A percentile compares a stretch with the other conserved stretches of the same genome.
Conservation (phyloP, 2,113 vertebrate genomes). For the Seriola quinqueradiata region DNA sequence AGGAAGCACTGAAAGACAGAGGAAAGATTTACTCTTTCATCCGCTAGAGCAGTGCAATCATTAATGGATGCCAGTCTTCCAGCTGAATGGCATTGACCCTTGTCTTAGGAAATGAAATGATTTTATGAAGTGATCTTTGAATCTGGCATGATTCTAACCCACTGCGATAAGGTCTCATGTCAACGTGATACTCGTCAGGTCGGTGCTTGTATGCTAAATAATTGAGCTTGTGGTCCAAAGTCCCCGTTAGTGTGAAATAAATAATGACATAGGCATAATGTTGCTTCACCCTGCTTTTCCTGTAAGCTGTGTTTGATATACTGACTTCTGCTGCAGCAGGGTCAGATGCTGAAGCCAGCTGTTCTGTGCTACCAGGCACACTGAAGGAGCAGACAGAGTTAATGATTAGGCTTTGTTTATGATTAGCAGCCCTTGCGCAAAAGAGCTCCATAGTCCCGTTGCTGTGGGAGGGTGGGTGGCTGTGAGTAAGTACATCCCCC, state of each 20-base stretch:
- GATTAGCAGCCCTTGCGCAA: constrained; percentile 79
- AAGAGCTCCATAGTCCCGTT: constrained; percentile 56
- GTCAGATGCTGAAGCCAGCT: constrained; percentile 67
- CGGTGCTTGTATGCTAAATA: background rate
- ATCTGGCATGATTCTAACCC: constrained; percentile 10
- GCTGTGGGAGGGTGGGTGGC: constrained; percentile 54
- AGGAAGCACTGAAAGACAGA: constrained; percentile 15
- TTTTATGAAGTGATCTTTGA: constrained; percentile 60
- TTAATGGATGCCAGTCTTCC: constrained; percentile 10
- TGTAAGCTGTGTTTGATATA: constrained; percentile 41
- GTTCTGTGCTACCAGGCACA: constrained; percentile 36
- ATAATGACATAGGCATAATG: background rate
- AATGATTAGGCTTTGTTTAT: constrained; percentile 84
- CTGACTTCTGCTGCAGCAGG: constrained; percentile 34
- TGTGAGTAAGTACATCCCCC: constrained; percentile 51
- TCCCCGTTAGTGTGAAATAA: constrained; percentile 40
- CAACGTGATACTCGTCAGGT: constrained; percentile 2
- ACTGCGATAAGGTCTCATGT: constrained; percentile 23
- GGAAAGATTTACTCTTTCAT: constrained; percentile 23
- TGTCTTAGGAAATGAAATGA: constrained; percentile 25
- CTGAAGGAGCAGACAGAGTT: constrained; percentile 73
- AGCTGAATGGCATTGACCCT: constrained; percentile 40
- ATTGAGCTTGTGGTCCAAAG: constrained; percentile 27
- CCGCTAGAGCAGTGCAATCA: background rate
- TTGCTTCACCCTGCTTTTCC: constrained; percentile 13